Evolutionary conservation across 2,113 vertebrate genomes (phyloP), one percentile per base, ranked within the genome.

Genomic region (Phoenicopterus ruber): DNA sequence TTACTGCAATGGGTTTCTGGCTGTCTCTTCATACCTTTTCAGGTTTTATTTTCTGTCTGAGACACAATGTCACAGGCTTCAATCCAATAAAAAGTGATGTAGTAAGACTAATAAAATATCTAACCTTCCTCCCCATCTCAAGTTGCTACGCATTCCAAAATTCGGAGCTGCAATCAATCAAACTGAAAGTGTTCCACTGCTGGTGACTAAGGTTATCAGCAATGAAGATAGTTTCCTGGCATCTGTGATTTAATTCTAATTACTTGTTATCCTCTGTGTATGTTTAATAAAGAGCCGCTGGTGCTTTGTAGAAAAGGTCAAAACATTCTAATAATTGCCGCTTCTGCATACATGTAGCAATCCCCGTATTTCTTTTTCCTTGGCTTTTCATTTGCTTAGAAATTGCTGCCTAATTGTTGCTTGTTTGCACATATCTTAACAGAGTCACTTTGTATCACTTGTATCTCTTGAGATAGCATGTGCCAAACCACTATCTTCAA

Each of bases 221-320:
- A 95, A 81, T 55, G 71, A 85, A 86, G 29, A 72, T 44, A 34
- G 20, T 38, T 94, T 90, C 42, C 42, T 80, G 46, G 54, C 50
- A 92, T 72, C 59, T 92, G 38, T 90, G 67, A 81, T 86, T 88
- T 88, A 80, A 74, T 80, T 96, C 87, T 93, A 95, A 96, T 94
- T 91, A 90, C 44, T 73, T 90, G 47, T 74, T 95, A 92, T 77
- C 59, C 40, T 95, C 34, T 55, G 79, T 47, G 47, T 88, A 31
- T 7, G 6, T 92, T 88, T 97, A 92, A 93, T 81, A 95, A 94
- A 94, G 66, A 86, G 82, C 49, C 66, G 31, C 40, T 69, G 10
- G 50, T 1, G 4, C 66, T 74, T 86, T 32, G 31, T 31, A 70
- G 85, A 84, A 96, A 93, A 92, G 82, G 82, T 74, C 82, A 94